Conservation (phyloP, 1,140 invertebrate genomes). For the Belonocnema kinseyi region DNA sequence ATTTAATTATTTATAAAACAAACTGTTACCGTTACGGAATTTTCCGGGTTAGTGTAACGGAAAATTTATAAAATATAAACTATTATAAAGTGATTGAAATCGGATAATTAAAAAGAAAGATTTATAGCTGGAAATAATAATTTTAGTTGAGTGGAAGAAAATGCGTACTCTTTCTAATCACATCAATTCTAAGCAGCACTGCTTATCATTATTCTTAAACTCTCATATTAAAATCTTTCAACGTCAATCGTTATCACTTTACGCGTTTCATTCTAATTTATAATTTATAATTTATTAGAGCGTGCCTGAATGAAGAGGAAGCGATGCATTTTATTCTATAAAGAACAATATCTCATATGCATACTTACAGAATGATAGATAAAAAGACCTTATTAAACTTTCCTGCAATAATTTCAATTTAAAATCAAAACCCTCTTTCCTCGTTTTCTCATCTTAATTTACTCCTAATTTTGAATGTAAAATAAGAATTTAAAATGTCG, state of each 20-base stretch:
- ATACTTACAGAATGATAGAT: background rate
- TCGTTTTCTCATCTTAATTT: background rate
- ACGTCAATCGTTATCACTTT: slow-evolving; percentile 23
- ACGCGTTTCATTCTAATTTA: background rate
- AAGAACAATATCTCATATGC: slow-evolving; percentile 1
- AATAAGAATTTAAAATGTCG: too few relatives aligned
- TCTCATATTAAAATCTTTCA: slow-evolving; percentile 7
- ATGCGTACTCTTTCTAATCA: background rate
- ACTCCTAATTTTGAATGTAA: background rate
- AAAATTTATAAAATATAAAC: slow-evolving; percentile 44
- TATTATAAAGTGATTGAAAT: background rate
- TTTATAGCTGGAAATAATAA: slow-evolving; percentile 1
- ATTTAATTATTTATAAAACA: background rate
- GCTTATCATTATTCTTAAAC: background rate
- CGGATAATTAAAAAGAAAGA: background rate
- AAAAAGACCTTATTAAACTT: background rate
- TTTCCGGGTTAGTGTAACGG: background rate
- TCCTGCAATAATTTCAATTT: background rate
- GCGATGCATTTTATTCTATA: slow-evolving; percentile 9
- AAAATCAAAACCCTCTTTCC: background rate
- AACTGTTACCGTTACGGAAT: background rate
- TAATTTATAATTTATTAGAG: slow-evolving; percentile 31
- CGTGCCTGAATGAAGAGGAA: slow-evolving; percentile 19
- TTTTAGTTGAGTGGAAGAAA: background rate
- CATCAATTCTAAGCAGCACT: background rate